phyloP scores from a whole-genome alignment of 2,113 vertebrate species.

The Sinocyclocheilus maitianheensis region DNA sequence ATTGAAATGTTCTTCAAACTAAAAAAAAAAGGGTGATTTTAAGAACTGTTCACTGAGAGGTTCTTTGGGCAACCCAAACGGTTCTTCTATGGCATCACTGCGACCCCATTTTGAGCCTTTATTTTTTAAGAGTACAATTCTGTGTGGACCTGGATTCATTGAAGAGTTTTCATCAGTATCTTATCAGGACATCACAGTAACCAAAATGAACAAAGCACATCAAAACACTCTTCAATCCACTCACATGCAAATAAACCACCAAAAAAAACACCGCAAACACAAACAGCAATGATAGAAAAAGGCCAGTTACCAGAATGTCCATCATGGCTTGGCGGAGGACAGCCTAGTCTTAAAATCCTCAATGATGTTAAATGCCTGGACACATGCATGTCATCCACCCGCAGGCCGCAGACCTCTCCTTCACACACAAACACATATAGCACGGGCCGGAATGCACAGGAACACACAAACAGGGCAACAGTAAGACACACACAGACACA shows the following conservation, averaged over 20 bases:
- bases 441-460: constrained; percentile 26
- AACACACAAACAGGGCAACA: constrained; percentile 38
- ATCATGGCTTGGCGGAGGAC: constrained; percentile 71
- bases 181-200: not conserved
- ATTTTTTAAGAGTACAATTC: too few relatives aligned
- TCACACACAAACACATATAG: constrained; percentile 56
- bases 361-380: constrained; percentile 75
- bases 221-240: not conserved
- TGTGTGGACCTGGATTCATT: not conserved
- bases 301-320: constrained; percentile 75
- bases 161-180: not conserved
- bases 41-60: too few relatives aligned
- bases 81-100: too few relatives aligned
- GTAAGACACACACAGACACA: constrained; percentile 25
- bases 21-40: too few relatives aligned
- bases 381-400: constrained; percentile 77
- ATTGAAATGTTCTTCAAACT: too few relatives aligned
- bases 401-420: constrained; percentile 72
- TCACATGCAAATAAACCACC: not conserved
- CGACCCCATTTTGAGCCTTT: too few relatives aligned
- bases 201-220: not conserved
- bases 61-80: too few relatives aligned
- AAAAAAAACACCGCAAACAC: constrained; percentile 17
- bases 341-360: constrained; percentile 70
- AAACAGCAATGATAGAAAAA: constrained; percentile 20